phyloP scores from a whole-genome alignment of 2,888 invertebrate species.

The Piscicola geometra region DNA sequence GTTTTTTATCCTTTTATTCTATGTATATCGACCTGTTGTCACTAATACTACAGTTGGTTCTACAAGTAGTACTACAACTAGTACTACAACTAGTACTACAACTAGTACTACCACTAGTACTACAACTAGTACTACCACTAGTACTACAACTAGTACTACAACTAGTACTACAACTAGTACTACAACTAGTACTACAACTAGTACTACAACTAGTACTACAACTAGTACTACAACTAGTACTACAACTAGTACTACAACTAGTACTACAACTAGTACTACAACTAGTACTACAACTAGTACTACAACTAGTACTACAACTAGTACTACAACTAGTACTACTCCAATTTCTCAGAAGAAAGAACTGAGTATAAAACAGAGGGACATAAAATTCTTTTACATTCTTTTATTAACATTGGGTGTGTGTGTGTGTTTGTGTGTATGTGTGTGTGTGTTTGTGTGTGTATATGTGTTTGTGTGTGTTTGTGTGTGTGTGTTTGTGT shows the following conservation, averaged over 20 bases:
- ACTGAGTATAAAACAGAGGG: too few relatives aligned
- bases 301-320: slow-evolving; percentile 32
- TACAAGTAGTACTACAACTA: slow-evolving; percentile 33
- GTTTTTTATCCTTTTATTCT: too few relatives aligned
- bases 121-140: slow-evolving; percentile 24
- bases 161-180: slow-evolving; percentile 33
- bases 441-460: too few relatives aligned
- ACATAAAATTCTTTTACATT: too few relatives aligned
- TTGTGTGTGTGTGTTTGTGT: too few relatives aligned
- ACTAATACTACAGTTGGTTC: background rate
- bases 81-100: slow-evolving; percentile 33
- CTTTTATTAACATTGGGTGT: too few relatives aligned
- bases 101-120: slow-evolving; percentile 30
- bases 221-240: slow-evolving; percentile 28
- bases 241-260: slow-evolving; percentile 27
- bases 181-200: slow-evolving; percentile 34
- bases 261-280: slow-evolving; percentile 30
- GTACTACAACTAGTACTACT: slow-evolving; percentile 32
- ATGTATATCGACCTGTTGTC: too few relatives aligned
- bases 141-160: slow-evolving; percentile 32
- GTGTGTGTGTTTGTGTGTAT: too few relatives aligned
- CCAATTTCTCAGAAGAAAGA: too few relatives aligned
- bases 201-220: slow-evolving; percentile 23
- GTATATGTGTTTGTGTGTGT: too few relatives aligned
- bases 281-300: slow-evolving; percentile 31